phyloP scores from a whole-genome alignment of 2,113 vertebrate genomes.

The Sebastes fasciatus region DNA sequence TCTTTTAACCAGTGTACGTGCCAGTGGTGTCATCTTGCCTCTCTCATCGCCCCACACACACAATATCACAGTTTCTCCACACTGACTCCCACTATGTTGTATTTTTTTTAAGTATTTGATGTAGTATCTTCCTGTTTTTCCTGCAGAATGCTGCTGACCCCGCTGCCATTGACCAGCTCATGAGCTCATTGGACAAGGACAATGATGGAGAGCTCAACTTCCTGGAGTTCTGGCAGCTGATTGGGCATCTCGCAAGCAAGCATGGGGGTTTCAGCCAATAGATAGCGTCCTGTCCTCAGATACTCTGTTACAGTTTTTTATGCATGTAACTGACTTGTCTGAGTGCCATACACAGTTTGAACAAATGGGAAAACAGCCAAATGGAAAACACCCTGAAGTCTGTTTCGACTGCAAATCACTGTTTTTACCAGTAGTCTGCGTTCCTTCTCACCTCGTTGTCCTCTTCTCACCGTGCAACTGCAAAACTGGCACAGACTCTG shows the following conservation, averaged over 20 bases:
- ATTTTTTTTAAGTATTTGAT: not conserved
- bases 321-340: conserved; percentile 21
- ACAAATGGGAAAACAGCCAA: conserved; percentile 37
- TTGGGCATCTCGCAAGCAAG: conserved; percentile 77
- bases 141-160: conserved; percentile 73
- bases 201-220: conserved; percentile 81
- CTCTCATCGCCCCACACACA: not conserved
- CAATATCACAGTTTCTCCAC: not conserved
- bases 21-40: conserved; percentile 35
- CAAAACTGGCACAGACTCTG: conserved; percentile 22
- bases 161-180: conserved; percentile 65
- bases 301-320: not conserved
- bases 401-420: not conserved
- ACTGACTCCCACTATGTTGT: not conserved
- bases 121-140: conserved; percentile 32
- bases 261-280: conserved; percentile 74
- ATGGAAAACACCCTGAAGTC: conserved; percentile 49
- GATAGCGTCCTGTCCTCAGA: conserved; percentile 31
- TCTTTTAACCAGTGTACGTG: conserved; percentile 2
- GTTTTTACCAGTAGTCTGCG: conserved; percentile 8
- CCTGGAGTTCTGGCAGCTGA: conserved; percentile 81
- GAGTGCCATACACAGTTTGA: not conserved
- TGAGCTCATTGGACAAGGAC: conserved; percentile 79
- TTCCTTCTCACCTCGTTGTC: not conserved
- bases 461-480: conserved; percentile 8